These are phyloP conservation scores for Zoanthus sociatus DNA, from an alignment of 92 coral and sea anemone genomes.

Conservation along the genomic window DNA sequence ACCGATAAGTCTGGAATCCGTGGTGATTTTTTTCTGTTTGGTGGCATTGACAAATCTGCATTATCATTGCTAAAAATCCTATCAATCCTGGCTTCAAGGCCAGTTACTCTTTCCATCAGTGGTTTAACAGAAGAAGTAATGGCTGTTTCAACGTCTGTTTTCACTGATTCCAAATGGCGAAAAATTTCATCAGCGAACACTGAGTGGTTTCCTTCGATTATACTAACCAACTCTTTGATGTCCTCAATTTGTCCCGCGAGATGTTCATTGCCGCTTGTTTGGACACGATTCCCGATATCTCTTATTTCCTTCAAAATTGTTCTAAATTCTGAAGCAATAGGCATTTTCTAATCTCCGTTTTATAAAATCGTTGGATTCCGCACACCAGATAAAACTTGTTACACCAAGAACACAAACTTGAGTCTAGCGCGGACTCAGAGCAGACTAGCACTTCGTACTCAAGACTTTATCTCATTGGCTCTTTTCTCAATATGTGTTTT, in stretches of 20 bases:
- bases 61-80: neutral
- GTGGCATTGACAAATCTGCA: neutral
- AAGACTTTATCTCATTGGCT: too few relatives aligned
- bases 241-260: neutral
- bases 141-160: neutral
- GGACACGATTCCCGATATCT: too few relatives aligned
- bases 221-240: neutral
- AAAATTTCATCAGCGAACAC: neutral
- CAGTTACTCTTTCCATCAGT: neutral
- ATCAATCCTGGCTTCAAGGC: neutral
- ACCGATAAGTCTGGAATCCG: slow-evolving; percentile 14
- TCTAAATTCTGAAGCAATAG: too few relatives aligned
- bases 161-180: neutral
- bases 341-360: too few relatives aligned
- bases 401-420: too few relatives aligned
- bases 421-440: too few relatives aligned
- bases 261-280: too few relatives aligned
- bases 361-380: too few relatives aligned
- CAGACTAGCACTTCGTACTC: too few relatives aligned
- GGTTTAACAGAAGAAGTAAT: neutral
- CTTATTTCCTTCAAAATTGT: too few relatives aligned
- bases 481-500: too few relatives aligned
- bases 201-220: neutral
- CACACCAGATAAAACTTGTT: too few relatives aligned
- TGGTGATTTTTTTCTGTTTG: slow-evolving; percentile 9